A percentile compares a stretch with the other conserved stretches of the same genome.
Conservation (phyloP, 1,140 invertebrate genomes). For the Ectropis grisescens region DNA sequence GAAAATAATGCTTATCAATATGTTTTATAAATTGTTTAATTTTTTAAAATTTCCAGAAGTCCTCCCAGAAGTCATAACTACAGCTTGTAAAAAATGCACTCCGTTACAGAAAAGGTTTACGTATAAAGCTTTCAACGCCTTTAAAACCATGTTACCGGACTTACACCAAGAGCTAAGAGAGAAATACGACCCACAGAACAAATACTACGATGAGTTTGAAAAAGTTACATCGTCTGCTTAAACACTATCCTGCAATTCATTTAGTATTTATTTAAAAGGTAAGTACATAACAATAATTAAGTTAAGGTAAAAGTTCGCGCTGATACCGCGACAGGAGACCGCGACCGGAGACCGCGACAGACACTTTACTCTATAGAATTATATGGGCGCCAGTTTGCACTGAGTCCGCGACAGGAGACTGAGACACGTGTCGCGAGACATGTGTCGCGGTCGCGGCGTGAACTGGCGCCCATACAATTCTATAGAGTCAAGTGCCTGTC, state of each 20-base stretch:
- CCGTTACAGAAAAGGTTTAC: constrained; percentile 30
- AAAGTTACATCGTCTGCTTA: constrained; percentile 20
- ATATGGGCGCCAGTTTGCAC: too few relatives aligned
- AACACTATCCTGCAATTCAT: not conserved
- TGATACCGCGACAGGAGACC: too few relatives aligned
- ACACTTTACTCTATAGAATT: too few relatives aligned
- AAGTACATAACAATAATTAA: not conserved
- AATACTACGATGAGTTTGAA: constrained; percentile 29
- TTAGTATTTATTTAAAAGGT: constrained; percentile 6
- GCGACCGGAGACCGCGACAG: too few relatives aligned
- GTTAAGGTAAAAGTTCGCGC: too few relatives aligned
- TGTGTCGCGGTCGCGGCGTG: too few relatives aligned
- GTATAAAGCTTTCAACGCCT: constrained; percentile 29
- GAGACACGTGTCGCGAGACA: too few relatives aligned
- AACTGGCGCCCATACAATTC: too few relatives aligned
- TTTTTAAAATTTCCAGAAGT: constrained; percentile 30
- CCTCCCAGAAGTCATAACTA: constrained; percentile 33
- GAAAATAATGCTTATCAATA: too few relatives aligned
- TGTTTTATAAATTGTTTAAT: too few relatives aligned
- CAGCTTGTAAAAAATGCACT: constrained; percentile 33
- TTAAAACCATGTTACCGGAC: constrained; percentile 23
- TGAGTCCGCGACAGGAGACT: too few relatives aligned
- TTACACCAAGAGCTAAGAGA: constrained; percentile 20
- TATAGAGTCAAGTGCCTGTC: too few relatives aligned
- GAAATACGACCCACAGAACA: constrained; percentile 32